A percentile compares a stretch with the other conserved stretches of the same genome.
These are phyloP conservation scores for Sarcophaga variegata DNA, from an alignment of 2,888 invertebrate genomes.

Conservation along the genomic window DNA sequence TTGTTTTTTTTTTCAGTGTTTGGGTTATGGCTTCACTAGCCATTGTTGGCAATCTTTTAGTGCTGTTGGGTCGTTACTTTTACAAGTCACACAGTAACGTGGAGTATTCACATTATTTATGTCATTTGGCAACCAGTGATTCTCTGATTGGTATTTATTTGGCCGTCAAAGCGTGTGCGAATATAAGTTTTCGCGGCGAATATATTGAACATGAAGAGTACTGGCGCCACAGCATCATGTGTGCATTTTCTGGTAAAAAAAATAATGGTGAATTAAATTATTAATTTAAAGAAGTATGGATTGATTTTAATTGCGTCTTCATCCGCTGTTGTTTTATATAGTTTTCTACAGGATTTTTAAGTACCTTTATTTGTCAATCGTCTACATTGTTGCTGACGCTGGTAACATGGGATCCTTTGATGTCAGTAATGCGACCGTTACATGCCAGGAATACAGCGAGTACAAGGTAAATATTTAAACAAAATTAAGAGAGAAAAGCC, in stretches of 20 bases:
- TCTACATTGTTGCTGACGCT: constrained; percentile 84
- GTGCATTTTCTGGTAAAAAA: constrained; percentile 83
- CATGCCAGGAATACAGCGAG: constrained; percentile 79
- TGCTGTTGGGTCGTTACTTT: constrained; percentile 83
- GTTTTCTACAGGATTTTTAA: constrained; percentile 83
- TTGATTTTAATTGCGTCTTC: too few species aligned
- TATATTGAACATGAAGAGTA: constrained; percentile 84
- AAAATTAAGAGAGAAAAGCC: too few species aligned
- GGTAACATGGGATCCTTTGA: constrained; percentile 85
- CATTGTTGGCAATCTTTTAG: constrained; percentile 84
- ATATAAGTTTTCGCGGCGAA: constrained; percentile 83
- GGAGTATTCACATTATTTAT: constrained; percentile 85
- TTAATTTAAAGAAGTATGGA: not conserved
- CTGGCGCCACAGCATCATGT: constrained; percentile 84
- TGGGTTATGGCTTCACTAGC: constrained; percentile 85
- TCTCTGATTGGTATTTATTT: constrained; percentile 86
- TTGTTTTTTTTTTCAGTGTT: constrained; percentile 80
- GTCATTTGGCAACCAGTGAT: constrained; percentile 85
- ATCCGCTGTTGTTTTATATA: not conserved
- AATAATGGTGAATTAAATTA: not conserved
- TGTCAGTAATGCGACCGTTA: constrained; percentile 85
- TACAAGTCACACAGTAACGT: constrained; percentile 83
- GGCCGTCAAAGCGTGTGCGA: constrained; percentile 84
- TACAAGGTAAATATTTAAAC: constrained; percentile 70
- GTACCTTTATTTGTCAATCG: constrained; percentile 85